Evolutionary conservation across 2,888 invertebrate genomes (phyloP), one percentile per base, ranked within the genome.

Genomic region (Drosophila sordidula): DNA sequence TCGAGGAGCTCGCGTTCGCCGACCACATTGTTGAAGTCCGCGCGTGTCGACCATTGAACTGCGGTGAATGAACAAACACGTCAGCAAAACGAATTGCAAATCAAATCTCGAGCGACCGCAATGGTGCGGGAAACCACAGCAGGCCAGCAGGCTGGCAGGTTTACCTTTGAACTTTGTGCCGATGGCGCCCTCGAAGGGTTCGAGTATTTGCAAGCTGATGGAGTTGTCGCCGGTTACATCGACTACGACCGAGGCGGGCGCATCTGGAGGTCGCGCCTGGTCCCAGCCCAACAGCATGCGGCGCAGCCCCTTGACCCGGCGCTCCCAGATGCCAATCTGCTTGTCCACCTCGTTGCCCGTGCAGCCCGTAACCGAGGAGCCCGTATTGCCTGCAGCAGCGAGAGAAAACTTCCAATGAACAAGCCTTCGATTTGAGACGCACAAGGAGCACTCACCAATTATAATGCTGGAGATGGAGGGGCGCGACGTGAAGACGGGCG

Each of bases 21-120:
- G 62, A 96, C 95, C 56, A 98, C 93, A 72, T 95, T 95, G 18
- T 95, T 94, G 92, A 98, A 98, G 90, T 97, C 96, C 5, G 96
- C 95, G 51, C 95, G 94, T 8, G 95, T 95, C 75, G 98, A 98
- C 98, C 98, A 99, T 93, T 99, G 98, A 91, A 98, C 98, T 98
- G 92, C 11, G 91, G 36, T 47, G 49, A 9, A 38, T 11, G 12
- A 56, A 36, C 25, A 54, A 66, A 57, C 29, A 57, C 29, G 55
- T 52, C 46, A 63, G 49, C 2, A 38, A 29, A 38, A 29, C 9
- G 39, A 16, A 44, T 11, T 34, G 12, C 34, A 57, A n/a, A 32
- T 16, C 44, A 56, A 70, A 42, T 52, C 32, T 26, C 18, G 18
- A 18, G 18, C 18, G 18, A 18, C 18, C 18, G 18, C 18, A 18